These are phyloP conservation scores for Tetranychus truncatus DNA, from an alignment of 2,888 invertebrate genomes.

Conservation along the genomic window DNA sequence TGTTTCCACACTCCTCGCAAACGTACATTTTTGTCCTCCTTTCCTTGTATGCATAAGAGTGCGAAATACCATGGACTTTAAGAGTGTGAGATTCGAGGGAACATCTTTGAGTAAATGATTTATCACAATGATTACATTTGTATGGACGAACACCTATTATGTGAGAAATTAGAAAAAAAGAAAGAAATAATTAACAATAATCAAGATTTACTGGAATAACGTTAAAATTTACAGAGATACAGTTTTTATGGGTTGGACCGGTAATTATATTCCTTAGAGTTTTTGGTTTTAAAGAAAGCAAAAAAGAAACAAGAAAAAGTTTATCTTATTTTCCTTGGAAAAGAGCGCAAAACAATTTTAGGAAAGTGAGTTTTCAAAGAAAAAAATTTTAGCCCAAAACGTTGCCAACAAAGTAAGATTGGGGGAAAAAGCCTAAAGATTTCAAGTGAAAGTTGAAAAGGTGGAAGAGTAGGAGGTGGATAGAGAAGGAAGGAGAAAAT, in stretches of 20 bases:
- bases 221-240: too few species aligned
- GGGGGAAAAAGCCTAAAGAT: background rate
- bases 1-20: slow-evolving; percentile 97
- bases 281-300: too few species aligned
- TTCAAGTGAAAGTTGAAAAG: slow-evolving; percentile 4
- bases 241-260: too few species aligned
- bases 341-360: too few species aligned
- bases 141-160: slow-evolving; percentile 69
- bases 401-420: background rate
- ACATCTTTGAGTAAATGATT: slow-evolving; percentile 96
- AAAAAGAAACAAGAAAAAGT: too few species aligned
- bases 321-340: too few species aligned
- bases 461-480: background rate
- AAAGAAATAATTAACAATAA: background rate
- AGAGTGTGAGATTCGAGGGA: slow-evolving; percentile 95
- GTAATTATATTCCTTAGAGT: too few species aligned
- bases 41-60: slow-evolving; percentile 94
- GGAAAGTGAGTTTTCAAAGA: too few species aligned
- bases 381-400: background rate
- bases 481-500: slow-evolving; percentile 11
- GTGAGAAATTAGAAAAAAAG: background rate
- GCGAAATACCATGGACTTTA: slow-evolving; percentile 91
- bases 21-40: slow-evolving; percentile 97
- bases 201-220: too few species aligned
- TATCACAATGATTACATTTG: slow-evolving; percentile 93